Evolutionary conservation across 2,888 invertebrate species (phyloP), one percentile per base, ranked within the genome.

Genomic region (Tethea ocularis): DNA sequence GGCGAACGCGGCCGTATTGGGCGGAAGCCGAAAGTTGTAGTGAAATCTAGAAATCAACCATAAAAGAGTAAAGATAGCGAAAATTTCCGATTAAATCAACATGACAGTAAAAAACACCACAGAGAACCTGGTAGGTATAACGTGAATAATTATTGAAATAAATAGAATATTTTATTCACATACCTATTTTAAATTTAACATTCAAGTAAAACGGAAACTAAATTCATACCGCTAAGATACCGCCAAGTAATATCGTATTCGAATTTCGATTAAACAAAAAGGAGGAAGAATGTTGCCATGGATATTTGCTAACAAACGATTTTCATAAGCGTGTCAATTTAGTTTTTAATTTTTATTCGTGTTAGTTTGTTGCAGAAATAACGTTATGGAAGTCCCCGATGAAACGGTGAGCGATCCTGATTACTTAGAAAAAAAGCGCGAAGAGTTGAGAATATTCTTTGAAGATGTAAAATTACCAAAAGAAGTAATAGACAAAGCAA

Each of bases 361-460:
- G 57, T 60, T 52, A 33, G 0, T 33, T 33, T 13, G 33, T 13
- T 2, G 33, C 13, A 33, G 13, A 2, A 33, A 33, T 13, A 55
- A 52, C 61, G 13, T 13, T 33, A 84, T 87, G 87, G 82, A 81
- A 46, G 69, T 65, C 7, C 58, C 80, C 2, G 75, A 77, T 57
- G 61, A 60, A 51, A 69, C 70, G 41, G 56, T 62, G n/a, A 66
- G 63, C 22, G 82, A 86, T 64, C 57, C 78, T 5, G 79, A 73
- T 5, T 84, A 71, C 58, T 74, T 85, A 62, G 82, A 87, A 61
- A 82, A 84, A 63, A 91, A 89, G 67, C 76, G 85, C 4, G 68
- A 75, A 53, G 91, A 92, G 63, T 68, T 93, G 23, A 72, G 67
- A 61, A 57, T 78, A 63, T 93, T 93, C 64, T 92, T 92, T 57